phyloP scores from a whole-genome alignment of 2,797 vertebrate genomes.

The Emydoidea blandingii region DNA sequence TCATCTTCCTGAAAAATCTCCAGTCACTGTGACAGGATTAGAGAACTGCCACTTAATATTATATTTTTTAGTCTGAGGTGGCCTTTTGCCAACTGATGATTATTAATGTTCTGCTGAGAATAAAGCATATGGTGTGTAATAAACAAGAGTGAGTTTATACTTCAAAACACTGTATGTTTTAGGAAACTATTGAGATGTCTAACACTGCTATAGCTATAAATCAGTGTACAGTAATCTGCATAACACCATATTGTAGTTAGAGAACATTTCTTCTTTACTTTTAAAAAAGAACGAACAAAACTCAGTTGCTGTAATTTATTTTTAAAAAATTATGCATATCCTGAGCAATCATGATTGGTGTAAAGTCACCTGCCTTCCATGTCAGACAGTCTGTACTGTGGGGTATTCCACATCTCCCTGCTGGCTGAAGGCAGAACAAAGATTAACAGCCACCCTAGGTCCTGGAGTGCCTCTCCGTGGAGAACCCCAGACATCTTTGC shows the following conservation, averaged over 20 bases:
- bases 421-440: constrained; percentile 24
- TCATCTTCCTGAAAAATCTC: neutral
- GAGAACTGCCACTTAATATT: neutral
- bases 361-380: neutral
- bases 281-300: neutral
- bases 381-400: neutral
- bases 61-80: neutral
- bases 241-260: neutral
- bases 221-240: neutral
- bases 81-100: neutral
- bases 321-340: neutral
- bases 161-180: neutral
- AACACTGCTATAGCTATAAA: neutral
- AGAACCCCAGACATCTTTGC: neutral
- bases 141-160: neutral
- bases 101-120: neutral
- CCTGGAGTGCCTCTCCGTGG: neutral
- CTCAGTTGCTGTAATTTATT: neutral
- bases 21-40: neutral
- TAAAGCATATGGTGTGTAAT: neutral
- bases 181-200: neutral
- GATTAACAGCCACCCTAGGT: constrained; percentile 29
- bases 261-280: neutral
- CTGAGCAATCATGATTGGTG: neutral
- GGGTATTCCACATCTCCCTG: neutral